Evolutionary conservation across 2,113 vertebrate genomes (phyloP), one percentile per base, ranked within the genome.

Genomic region (Nothoprocta pentlandii): DNA sequence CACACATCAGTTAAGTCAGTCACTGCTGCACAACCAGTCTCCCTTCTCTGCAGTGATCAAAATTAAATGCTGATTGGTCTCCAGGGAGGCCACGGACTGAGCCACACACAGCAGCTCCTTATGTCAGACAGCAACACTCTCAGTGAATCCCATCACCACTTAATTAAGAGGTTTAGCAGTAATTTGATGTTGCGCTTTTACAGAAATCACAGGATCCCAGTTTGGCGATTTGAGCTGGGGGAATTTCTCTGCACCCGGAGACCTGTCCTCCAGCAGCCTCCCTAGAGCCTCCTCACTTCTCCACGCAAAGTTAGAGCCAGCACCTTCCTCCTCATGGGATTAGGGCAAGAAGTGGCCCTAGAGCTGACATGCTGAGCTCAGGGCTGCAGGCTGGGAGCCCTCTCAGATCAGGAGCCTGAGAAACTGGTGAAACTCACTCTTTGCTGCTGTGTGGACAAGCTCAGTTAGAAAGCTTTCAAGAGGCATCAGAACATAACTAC

Each of bases 51-150:
- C 80, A 88, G 62, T 73, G 77, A 96, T 90, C 92, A 94, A 93
- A 96, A 95, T 91, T 85, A 96, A 97, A 94, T 88, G 88, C 87
- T 80, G 87, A 20, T 69, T 82, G 81, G 85, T 88, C 79, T 95
- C 90, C 67, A 68, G 76, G 70, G 91, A 94, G 32, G 74, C 64
- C 90, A 42, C 59, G 86, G 63, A 39, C 66, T 77, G 86, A 95
- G 82, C 46, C 76, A 94, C 84, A 76, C 67, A 90, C 53, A 71
- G 68, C 73, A 89, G 82, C 73, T 68, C 91, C 46, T 76, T 85
- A 23, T 78, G 56, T 84, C 69, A 85, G 88, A 73, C 51, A 44
- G 47, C 36, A 68, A 78, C 67, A 64, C 30, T 93, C 39, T 90
- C 21, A 6, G 32, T 82, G 78, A 87, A 92, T 89, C 32, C 68